Evolutionary conservation across 1,140 invertebrate genomes (phyloP), one percentile per base, ranked within the genome.

Genomic region (Antheraea mylitta): DNA sequence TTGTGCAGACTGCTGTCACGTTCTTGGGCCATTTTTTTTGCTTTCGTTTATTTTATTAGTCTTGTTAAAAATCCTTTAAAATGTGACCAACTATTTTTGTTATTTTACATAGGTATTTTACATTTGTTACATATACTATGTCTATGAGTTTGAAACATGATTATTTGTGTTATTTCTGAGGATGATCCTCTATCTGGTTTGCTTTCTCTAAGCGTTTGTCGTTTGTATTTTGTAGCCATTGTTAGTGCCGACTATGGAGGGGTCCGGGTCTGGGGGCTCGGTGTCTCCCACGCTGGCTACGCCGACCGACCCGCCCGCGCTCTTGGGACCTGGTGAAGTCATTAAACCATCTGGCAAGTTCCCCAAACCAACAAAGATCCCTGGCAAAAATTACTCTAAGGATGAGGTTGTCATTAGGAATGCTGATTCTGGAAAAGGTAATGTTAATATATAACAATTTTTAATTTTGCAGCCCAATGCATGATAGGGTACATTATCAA

Each of bases 361-460:
- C 87, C 91, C 94, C 11, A 97, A 97, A 86, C 97, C 97, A n/a
- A 97, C 97, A 3, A 96, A 97, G 86, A 97, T 98, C 69, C 96
- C 96, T 64, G 97, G 97, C 67, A 98, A 98, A 92, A 98, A 97
- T 84, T 97, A 97, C 87, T 97, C 96, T 82, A 98, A 98, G 91
- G 97, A 98, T 89, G 97, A 98, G 94, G 96, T 98, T 68, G 96
- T 98, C 58, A 98, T 98, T 82, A 94, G 97, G 75, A 98, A 98
- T 91, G 96, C 97, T 76, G 97, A 98, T 92, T 98, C 97, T 70
- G 97, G 97, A 80, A 98, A 98, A 97, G 97, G 97, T 98, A 93
- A 53, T 53, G 16, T 53, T 53, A 53, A 53, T 16, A 13, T 13
- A 16, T 13, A 53, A 53, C 13, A n/a, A 53, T 13, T 53, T 13